Percentiles rank a stretch among this genome's conserved stretches.
Conservation (phyloP, 2,888 invertebrate genomes). For the Pseudoips prasinana region DNA sequence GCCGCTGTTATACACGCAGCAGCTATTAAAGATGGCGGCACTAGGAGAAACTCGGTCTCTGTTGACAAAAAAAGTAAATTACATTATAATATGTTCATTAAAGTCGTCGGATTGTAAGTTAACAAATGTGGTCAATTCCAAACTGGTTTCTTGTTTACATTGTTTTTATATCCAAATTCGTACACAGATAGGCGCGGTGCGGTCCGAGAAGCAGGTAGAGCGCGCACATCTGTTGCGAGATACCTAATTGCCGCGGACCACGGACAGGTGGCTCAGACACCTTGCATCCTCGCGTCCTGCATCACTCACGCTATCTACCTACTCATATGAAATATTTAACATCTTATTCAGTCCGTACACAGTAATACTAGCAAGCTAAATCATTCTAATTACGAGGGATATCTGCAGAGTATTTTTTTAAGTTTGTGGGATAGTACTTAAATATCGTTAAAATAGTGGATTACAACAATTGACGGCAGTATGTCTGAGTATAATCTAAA, state of each 20-base stretch:
- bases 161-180: conserved; percentile 38
- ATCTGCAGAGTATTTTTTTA: too few species aligned
- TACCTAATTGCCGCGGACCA: conserved; percentile 66
- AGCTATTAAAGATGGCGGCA: conserved; percentile 86
- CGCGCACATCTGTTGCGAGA: conserved; percentile 73
- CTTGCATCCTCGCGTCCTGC: conserved; percentile 65
- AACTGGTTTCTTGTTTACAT: conserved; percentile 44
- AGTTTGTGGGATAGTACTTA: too few species aligned
- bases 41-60: conserved; percentile 88
- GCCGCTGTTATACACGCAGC: conserved; percentile 87
- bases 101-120: background rate
- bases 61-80: conserved; percentile 50
- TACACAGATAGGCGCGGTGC: conserved; percentile 28
- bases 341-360: too few species aligned
- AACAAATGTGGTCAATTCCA: conserved; percentile 12
- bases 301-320: conserved; percentile 6
- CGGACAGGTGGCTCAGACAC: conserved; percentile 73
- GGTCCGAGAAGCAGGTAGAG: conserved; percentile 57
- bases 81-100: background rate
- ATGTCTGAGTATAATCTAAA: too few species aligned
- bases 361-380: too few species aligned
- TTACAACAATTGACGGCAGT: too few species aligned
- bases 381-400: too few species aligned
- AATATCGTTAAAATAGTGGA: too few species aligned
- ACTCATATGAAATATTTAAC: conserved; percentile 8